phyloP scores from a whole-genome alignment of 2,113 vertebrate genomes.

The Sclerurus mexicanus region DNA sequence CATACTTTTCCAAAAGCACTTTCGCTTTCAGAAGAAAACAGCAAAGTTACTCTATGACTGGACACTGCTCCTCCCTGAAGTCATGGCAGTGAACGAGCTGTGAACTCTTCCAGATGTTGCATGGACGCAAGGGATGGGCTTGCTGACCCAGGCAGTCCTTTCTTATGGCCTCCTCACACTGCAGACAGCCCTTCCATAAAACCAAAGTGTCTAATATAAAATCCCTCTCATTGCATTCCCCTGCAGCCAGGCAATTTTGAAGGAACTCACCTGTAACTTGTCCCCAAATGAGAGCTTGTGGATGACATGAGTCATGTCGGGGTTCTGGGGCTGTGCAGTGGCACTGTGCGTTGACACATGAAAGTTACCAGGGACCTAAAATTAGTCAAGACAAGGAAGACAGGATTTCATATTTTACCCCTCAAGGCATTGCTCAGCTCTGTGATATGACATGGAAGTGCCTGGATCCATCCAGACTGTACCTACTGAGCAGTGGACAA shows the following conservation, averaged over 20 bases:
- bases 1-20: background rate
- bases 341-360: conserved; percentile 98
- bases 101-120: background rate
- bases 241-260: background rate
- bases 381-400: conserved; percentile 44
- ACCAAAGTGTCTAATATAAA: background rate
- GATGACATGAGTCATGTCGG: conserved; percentile 96
- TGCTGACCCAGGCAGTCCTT: background rate
- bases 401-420: conserved; percentile 43
- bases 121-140: background rate
- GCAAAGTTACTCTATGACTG: background rate
- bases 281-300: conserved; percentile 96
- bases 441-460: background rate
- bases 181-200: background rate
- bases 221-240: background rate
- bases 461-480: background rate
- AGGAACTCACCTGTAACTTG: conserved; percentile 84
- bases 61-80: background rate
- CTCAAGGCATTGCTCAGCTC: background rate
- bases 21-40: background rate
- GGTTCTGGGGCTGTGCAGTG: conserved; percentile 93
- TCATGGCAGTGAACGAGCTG: background rate
- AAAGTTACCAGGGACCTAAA: conserved; percentile 97
- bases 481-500: background rate
- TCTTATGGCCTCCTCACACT: background rate